A percentile compares a stretch with the other conserved stretches of the same genome.
Evolutionary conservation across 2,113 vertebrate genomes (phyloP).

Genomic region (Lates calcarifer): DNA sequence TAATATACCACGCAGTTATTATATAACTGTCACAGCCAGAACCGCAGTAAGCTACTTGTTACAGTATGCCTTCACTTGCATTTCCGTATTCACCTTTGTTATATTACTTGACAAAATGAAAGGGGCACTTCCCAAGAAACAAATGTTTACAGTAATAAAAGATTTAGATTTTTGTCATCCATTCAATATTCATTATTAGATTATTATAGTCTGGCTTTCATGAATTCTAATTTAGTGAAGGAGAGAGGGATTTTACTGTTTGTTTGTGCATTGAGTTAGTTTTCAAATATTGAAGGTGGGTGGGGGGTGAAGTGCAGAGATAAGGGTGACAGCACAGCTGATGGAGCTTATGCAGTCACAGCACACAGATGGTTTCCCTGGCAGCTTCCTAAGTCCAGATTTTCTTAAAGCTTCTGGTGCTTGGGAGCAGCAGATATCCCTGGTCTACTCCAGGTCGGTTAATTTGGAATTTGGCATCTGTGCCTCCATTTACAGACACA

Average conservation of each 20-base stretch:
- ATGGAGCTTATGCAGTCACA: conserved; percentile 66
- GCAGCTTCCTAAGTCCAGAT: conserved; percentile 66
- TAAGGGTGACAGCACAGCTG: conserved; percentile 69
- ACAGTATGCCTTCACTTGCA: neutral
- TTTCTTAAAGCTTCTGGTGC: conserved; percentile 69
- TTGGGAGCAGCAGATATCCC: conserved; percentile 62
- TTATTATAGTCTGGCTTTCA: conserved; percentile 15
- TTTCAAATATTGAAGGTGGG: conserved; percentile 59
- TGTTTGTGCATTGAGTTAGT: conserved; percentile 33
- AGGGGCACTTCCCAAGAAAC: neutral
- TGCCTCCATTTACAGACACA: conserved; percentile 60
- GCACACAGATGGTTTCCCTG: conserved; percentile 77
- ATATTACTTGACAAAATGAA: neutral
- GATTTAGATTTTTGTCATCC: neutral
- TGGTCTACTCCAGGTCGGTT: conserved; percentile 70
- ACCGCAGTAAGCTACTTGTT: neutral
- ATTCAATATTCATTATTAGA: neutral
- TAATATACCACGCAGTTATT: neutral
- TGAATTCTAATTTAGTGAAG: conserved; percentile 2
- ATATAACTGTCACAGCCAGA: neutral
- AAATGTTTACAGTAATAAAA: neutral
- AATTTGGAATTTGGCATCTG: conserved; percentile 71
- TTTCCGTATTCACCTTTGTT: neutral
- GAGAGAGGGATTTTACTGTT: conserved; percentile 15
- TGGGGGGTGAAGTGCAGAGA: conserved; percentile 55